These are phyloP conservation scores for Drosophila sturtevanti DNA, from an alignment of 1,140 invertebrate species.

Conservation along the genomic window DNA sequence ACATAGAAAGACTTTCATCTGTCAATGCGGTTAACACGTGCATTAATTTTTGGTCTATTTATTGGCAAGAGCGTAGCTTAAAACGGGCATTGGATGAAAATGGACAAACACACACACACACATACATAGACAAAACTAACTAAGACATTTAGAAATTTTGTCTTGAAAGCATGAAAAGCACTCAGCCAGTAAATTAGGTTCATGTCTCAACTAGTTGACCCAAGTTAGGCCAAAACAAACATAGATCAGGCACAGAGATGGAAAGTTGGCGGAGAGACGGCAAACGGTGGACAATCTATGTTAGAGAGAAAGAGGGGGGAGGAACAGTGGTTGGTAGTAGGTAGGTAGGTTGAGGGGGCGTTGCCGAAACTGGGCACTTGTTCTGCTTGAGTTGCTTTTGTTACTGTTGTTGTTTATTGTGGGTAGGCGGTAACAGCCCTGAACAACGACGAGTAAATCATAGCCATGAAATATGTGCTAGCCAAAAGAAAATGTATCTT, in stretches of 20 bases:
- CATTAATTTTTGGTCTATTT: slow-evolving; percentile 32
- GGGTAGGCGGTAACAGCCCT: slow-evolving; percentile 63
- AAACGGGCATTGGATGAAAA: slow-evolving; percentile 13
- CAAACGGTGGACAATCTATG: no score
- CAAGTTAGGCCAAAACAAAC: slow-evolving; percentile 71
- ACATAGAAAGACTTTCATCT: slow-evolving; percentile 21
- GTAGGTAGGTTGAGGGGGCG: slow-evolving; percentile 4
- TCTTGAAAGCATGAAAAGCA: slow-evolving; percentile 65
- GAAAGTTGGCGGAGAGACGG: neutral
- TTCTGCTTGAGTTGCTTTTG: slow-evolving; percentile 67
- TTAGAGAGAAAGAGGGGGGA: neutral
- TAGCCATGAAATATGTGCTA: slow-evolving; percentile 79
- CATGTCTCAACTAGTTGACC: slow-evolving; percentile 79
- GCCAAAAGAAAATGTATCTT: slow-evolving; percentile 40
- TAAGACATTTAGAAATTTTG: slow-evolving; percentile 67
- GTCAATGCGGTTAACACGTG: slow-evolving; percentile 40
- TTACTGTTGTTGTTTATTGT: slow-evolving; percentile 26
- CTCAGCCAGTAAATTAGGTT: slow-evolving; percentile 79
- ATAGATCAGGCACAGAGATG: slow-evolving; percentile 37
- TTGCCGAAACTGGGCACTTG: slow-evolving; percentile 68
- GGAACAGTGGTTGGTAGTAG: neutral
- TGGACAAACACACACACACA: neutral
- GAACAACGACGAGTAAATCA: slow-evolving; percentile 76
- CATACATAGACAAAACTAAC: slow-evolving; percentile 51
- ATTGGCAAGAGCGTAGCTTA: slow-evolving; percentile 11